Evolutionary conservation across 2,888 invertebrate species (phyloP).

Genomic region (Malthinus flaveolus): DNA sequence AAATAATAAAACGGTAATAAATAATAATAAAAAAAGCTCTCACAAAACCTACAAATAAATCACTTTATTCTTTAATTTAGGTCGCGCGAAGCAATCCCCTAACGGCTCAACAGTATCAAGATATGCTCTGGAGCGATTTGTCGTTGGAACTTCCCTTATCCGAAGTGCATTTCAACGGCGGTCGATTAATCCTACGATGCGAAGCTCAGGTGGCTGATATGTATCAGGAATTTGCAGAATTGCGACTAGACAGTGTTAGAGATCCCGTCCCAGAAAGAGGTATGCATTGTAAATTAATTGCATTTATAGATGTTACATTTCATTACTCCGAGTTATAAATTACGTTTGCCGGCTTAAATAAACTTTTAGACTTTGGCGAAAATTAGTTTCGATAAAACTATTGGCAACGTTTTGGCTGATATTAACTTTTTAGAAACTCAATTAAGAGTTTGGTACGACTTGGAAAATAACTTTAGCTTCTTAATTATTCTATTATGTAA

Average conservation of each 20-base stretch:
- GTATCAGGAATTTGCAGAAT: conserved; percentile 69
- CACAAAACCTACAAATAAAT: conserved; percentile 2
- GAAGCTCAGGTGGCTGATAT: conserved; percentile 70
- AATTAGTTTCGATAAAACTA: too few species aligned
- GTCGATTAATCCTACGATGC: conserved; percentile 71
- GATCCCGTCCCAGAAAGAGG: conserved; percentile 83
- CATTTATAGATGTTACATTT: not conserved
- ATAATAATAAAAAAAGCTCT: not conserved
- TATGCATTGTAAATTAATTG: conserved; percentile 49
- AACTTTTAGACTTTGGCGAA: too few species aligned
- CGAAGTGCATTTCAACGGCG: conserved; percentile 63
- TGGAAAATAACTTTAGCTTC: too few species aligned
- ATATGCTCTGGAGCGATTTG: conserved; percentile 62
- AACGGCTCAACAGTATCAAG: conserved; percentile 55
- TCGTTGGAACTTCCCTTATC: conserved; percentile 61
- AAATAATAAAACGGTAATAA: conserved; percentile 74
- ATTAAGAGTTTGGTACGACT: too few species aligned
- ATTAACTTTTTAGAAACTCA: too few species aligned
- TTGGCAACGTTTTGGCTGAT: too few species aligned
- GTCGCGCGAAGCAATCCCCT: conserved; percentile 50
- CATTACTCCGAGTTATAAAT: too few species aligned
- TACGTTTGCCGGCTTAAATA: too few species aligned
- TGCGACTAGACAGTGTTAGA: conserved; percentile 71
- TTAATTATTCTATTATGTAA: too few species aligned
- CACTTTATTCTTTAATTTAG: conserved; percentile 13